phyloP scores from a whole-genome alignment of 2,113 vertebrate genomes.

The Oncorhynchus nerka region DNA sequence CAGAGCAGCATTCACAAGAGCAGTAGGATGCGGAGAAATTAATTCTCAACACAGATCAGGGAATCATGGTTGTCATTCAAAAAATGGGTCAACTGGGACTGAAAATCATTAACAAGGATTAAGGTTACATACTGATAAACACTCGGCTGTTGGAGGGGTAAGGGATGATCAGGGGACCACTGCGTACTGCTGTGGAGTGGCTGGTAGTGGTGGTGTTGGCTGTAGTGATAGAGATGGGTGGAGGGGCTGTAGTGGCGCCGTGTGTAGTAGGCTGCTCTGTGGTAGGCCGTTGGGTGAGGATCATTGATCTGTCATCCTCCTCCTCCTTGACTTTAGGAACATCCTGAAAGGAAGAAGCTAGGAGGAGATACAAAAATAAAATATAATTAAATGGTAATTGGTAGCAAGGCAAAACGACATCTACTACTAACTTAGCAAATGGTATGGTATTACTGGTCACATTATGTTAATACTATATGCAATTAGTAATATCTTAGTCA shows the following conservation, averaged over 20 bases:
- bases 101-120: too few relatives aligned
- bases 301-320: constrained; percentile 9
- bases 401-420: too few relatives aligned
- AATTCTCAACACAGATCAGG: neutral
- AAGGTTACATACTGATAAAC: constrained; percentile 75
- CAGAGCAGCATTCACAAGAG: too few relatives aligned
- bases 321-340: constrained; percentile 1
- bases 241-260: neutral
- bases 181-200: constrained; percentile 41
- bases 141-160: constrained; percentile 63
- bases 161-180: constrained; percentile 64
- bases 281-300: constrained; percentile 1
- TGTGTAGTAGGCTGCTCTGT: constrained; percentile 33
- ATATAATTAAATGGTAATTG: too few relatives aligned
- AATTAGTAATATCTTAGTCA: too few relatives aligned
- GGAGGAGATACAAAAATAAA: neutral
- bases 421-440: neutral
- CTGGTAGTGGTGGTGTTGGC: constrained; percentile 26
- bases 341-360: constrained; percentile 36
- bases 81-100: too few relatives aligned
- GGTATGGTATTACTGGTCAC: too few relatives aligned
- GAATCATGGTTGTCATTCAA: neutral
- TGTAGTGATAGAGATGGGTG: constrained; percentile 12
- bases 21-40: neutral
- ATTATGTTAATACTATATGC: too few relatives aligned